Base-by-base conservation (phyloP, 1,140 invertebrate species). In the Macrocentrus cingulum region DNA sequence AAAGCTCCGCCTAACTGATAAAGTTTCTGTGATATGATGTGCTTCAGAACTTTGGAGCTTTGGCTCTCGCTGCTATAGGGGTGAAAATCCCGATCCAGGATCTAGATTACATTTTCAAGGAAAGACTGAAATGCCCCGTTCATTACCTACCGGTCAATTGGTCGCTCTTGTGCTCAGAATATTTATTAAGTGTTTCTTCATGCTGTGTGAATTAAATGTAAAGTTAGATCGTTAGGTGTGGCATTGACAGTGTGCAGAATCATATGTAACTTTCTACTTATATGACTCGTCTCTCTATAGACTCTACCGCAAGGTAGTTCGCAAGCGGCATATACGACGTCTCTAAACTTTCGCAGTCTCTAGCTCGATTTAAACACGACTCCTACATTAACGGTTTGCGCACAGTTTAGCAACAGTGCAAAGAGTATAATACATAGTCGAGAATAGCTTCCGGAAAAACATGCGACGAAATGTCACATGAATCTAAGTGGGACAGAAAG, bases 341-440 rank as follows among this genome's bases (percentile, higher is more conserved):
- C 56, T 60, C 58, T 61, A 48, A 69, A 64, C 63, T 62, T 70
- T 64, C 25, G 25, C 25, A 29, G 25, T 29, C 4, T 29, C 25
- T 29, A 29, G 25, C 71, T 71, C 63, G 64, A 62, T 70, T 70
- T 62, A 61, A 68, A 76, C 74, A 76, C 61, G 71, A 72, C 70
- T 75, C 67, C 63, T 71, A 72, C 74, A 76, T 76, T 76, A 76
- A 74, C 69, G 65, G 66, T 67, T 65, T 59, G 59, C 65, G 63
- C 59, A 59, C 61, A 18, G 59, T 61, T 53, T 44, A 54, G 13
- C n/a, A n/a, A n/a, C 8, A n/a, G 56, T 55, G 44, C 25, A 45
- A 25, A 44, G 46, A 45, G 44, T 34, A 34, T 9, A n/a, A 44
- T 16, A 51, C 15, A 36, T 13, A 16, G 45, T 16, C 54, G 34